A percentile compares a stretch with the other conserved stretches of the same genome.
phyloP scores from a whole-genome alignment of 2,797 vertebrate genomes.

The Acropternis orthonyx region DNA sequence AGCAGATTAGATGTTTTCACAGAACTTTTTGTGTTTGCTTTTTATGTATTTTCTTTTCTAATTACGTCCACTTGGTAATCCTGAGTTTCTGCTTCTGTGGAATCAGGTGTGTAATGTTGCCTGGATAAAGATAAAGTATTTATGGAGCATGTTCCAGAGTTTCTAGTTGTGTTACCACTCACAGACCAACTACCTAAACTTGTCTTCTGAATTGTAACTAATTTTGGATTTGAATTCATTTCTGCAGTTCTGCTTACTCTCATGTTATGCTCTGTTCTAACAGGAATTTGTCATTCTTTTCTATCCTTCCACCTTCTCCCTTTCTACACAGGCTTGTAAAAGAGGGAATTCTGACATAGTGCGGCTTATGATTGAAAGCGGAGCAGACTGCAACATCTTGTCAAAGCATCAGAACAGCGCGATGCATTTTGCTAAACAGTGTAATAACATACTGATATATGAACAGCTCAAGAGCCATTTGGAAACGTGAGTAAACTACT shows the following conservation, averaged over 20 bases:
- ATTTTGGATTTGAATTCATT: not conserved
- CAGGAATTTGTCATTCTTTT: not conserved
- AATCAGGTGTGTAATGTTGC: not conserved
- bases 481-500: constrained; percentile 83
- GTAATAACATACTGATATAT: constrained; percentile 86
- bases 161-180: not conserved
- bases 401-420: constrained; percentile 93
- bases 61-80: not conserved
- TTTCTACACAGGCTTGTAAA: constrained; percentile 86
- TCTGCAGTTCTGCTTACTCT: not conserved
- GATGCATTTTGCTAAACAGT: constrained; percentile 90
- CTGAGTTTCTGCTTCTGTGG: not conserved
- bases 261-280: not conserved
- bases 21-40: not conserved
- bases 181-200: not conserved
- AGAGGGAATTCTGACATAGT: constrained; percentile 93
- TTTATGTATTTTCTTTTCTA: no score
- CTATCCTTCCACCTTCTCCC: not conserved
- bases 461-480: constrained; percentile 91
- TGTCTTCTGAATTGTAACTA: not conserved
- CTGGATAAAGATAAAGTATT: not conserved
- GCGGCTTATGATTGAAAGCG: constrained; percentile 92
- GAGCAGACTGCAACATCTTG: constrained; percentile 92
- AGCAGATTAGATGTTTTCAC: not conserved
- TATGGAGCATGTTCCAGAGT: not conserved